phyloP scores from a whole-genome alignment of 2,888 invertebrate genomes.

The Sphecodes monilicornis region DNA sequence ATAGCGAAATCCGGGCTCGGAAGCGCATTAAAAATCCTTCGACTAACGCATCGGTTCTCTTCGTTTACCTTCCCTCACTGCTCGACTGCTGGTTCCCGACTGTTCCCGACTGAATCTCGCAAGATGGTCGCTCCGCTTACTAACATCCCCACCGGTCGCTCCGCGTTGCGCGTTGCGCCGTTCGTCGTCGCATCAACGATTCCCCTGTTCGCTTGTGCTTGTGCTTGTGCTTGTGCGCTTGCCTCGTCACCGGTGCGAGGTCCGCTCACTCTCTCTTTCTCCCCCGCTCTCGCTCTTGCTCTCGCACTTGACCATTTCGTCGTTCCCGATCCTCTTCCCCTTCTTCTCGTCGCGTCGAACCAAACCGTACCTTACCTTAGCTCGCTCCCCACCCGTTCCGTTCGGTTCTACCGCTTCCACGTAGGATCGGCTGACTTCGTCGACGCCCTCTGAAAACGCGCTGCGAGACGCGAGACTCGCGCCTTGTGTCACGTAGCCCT shows the following conservation, averaged over 20 bases:
- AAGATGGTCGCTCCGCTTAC: constrained; percentile 69
- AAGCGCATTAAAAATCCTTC: constrained; percentile 83
- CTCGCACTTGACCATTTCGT: not conserved
- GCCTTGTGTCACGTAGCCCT: constrained; percentile 7
- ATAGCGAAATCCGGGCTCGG: constrained; percentile 81
- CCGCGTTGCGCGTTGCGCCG: not conserved
- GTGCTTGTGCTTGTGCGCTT: not conserved
- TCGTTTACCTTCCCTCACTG: constrained; percentile 83
- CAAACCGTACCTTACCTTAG: not conserved
- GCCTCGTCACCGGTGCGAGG: not conserved
- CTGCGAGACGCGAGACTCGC: constrained; percentile 57
- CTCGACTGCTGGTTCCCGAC: constrained; percentile 84
- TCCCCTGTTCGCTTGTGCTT: constrained; percentile 8
- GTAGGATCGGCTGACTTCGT: constrained; percentile 70
- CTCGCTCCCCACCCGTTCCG: constrained; percentile 19
- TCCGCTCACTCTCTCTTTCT: not conserved
- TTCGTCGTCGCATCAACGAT: constrained; percentile 28
- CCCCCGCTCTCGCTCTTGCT: not conserved
- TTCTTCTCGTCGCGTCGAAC: not conserved
- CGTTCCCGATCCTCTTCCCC: not conserved
- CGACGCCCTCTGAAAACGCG: constrained; percentile 76
- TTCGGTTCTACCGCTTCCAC: constrained; percentile 47
- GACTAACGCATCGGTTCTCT: constrained; percentile 82
- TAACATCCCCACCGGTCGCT: constrained; percentile 44
- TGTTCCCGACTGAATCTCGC: constrained; percentile 82